Conservation (phyloP, 2,888 invertebrate genomes). For the Hybos culiciformis region DNA sequence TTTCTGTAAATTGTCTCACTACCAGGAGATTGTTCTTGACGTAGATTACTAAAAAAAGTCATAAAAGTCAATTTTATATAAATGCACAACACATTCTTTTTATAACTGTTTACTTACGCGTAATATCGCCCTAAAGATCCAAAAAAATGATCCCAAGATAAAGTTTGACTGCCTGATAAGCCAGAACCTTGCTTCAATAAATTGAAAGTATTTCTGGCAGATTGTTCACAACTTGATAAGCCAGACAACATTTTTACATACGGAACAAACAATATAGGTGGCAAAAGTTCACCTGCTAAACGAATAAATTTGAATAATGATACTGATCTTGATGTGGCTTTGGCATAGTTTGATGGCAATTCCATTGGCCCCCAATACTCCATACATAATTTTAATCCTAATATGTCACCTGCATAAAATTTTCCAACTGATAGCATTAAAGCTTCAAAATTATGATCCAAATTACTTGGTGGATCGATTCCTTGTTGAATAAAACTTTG, state of each 20-base stretch:
- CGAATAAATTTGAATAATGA: slow-evolving; percentile 84
- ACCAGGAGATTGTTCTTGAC: slow-evolving; percentile 52
- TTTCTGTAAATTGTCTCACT: slow-evolving; percentile 51
- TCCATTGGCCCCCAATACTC: slow-evolving; percentile 60
- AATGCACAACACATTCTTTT: neutral
- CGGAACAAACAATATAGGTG: slow-evolving; percentile 69
- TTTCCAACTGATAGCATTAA: slow-evolving; percentile 64
- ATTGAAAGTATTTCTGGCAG: slow-evolving; percentile 66
- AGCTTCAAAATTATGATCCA: slow-evolving; percentile 70
- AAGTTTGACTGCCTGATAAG: slow-evolving; percentile 39
- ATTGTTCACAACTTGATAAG: slow-evolving; percentile 58
- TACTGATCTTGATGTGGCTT: slow-evolving; percentile 48
- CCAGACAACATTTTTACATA: slow-evolving; percentile 78
- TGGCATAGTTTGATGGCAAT: slow-evolving; percentile 18
- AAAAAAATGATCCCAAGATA: slow-evolving; percentile 81
- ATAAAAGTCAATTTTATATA: neutral
- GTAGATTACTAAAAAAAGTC: slow-evolving; percentile 44
- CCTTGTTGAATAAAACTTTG: slow-evolving; percentile 64
- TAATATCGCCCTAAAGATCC: slow-evolving; percentile 60
- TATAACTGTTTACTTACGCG: slow-evolving; percentile 35
- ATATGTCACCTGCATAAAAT: slow-evolving; percentile 63
- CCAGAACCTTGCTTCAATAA: slow-evolving; percentile 52
- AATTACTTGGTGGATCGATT: slow-evolving; percentile 54
- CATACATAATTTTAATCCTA: slow-evolving; percentile 51
- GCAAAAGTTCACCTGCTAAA: slow-evolving; percentile 72